Percentiles rank a stretch among this genome's conserved stretches.
Conservation (phyloP, 2,797 vertebrate genomes). For the Acipenser transmontanus region DNA sequence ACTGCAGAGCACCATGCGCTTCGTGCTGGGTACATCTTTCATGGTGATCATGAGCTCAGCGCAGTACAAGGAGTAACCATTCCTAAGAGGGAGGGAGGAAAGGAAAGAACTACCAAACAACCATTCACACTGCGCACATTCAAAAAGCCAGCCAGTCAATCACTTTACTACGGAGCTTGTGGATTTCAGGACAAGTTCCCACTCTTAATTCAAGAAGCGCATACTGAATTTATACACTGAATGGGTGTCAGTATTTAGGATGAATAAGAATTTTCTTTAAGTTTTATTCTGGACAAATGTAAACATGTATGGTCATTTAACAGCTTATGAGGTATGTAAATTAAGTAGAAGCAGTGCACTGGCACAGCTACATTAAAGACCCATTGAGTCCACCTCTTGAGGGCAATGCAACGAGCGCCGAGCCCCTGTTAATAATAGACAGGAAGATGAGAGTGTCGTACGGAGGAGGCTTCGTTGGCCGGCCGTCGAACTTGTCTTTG, state of each 20-base stretch:
- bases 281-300: not conserved
- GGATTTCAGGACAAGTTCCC: no score
- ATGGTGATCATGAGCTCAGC: conserved; percentile 75
- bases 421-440: not conserved
- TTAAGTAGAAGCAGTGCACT: no score
- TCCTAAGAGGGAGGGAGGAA: conserved; percentile 34
- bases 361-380: not conserved
- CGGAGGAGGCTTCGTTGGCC: conserved; percentile 70
- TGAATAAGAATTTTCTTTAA: no score
- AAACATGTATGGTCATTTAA: not conserved
- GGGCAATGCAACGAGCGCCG: no score
- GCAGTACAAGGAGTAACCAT: conserved; percentile 70
- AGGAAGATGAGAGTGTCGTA: conserved; percentile 35
- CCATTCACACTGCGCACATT: not conserved
- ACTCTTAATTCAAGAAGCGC: no score
- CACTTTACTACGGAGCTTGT: not conserved
- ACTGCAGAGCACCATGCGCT: conserved; percentile 72
- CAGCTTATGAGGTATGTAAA: no score
- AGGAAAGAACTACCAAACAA: not conserved
- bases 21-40: conserved; percentile 70
- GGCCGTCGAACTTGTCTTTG: conserved; percentile 72
- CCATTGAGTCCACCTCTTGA: no score
- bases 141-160: not conserved
- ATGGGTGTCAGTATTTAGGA: no score
- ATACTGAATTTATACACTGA: no score